A percentile compares a stretch with the other conserved stretches of the same genome.
Evolutionary conservation across 64 coral and sea anemone species (phyloP).

Genomic region (Platygyra sinensis): DNA sequence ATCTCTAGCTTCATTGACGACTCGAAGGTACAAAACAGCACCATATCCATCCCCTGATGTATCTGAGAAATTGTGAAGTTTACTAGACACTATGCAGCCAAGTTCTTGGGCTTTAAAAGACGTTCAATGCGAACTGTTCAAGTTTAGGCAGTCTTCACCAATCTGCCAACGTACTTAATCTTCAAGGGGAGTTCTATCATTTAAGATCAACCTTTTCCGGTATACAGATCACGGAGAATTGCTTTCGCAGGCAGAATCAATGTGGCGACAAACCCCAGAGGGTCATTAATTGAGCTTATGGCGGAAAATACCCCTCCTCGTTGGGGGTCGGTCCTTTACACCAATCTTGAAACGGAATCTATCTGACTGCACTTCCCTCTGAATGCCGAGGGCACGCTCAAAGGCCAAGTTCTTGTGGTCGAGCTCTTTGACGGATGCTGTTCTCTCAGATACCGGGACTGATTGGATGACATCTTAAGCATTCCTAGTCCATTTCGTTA

Average conservation of each 20-base stretch:
- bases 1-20: background rate
- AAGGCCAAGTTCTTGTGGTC: background rate
- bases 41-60: background rate
- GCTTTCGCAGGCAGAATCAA: background rate
- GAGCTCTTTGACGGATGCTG: constrained; percentile 2
- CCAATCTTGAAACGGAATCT: background rate
- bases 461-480: constrained; percentile 1
- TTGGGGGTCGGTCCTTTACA: background rate
- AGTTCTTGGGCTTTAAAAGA: background rate
- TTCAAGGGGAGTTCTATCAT: background rate
- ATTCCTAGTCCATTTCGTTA: constrained; percentile 6
- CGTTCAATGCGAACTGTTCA: background rate
- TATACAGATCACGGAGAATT: background rate
- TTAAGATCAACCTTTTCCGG: background rate
- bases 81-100: background rate
- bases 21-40: background rate
- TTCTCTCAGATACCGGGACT: constrained; percentile 6
- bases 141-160: background rate
- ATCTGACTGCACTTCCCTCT: constrained; percentile 3
- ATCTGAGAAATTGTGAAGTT: constrained; percentile 16
- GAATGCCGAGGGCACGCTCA: constrained; percentile 9
- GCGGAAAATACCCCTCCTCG: constrained; percentile 2
- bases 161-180: background rate
- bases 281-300: background rate
- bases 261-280: background rate